Percentiles rank a stretch among this genome's conserved stretches.
Conservation (phyloP, 2,113 vertebrate species). For the Arenaria interpres region DNA sequence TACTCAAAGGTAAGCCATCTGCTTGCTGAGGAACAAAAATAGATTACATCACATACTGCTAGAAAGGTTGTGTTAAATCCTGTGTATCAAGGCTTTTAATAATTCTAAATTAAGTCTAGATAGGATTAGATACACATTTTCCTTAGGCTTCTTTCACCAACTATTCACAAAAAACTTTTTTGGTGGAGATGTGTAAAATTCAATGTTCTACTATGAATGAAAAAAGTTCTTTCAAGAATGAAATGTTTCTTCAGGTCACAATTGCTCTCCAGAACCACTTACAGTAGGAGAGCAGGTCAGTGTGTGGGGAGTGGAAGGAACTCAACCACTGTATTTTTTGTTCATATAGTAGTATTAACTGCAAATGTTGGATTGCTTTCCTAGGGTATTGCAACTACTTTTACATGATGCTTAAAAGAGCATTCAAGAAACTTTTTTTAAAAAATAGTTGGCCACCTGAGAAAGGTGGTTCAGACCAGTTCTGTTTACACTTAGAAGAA, state of each 20-base stretch:
- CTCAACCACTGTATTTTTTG: not conserved
- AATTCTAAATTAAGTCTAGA: conserved; percentile 85
- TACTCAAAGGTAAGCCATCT: conserved; percentile 91
- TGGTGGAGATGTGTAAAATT: conserved; percentile 69
- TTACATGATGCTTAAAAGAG: not conserved
- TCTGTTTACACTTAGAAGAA: not conserved
- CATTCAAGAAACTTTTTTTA: not conserved
- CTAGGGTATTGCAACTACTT: not conserved
- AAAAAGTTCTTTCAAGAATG: conserved; percentile 51
- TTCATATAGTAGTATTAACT: not conserved
- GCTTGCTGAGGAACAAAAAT: conserved; percentile 84
- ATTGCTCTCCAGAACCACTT: conserved; percentile 20
- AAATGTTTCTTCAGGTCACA: conserved; percentile 52
- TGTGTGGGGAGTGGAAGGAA: not conserved
- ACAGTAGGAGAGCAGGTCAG: not conserved
- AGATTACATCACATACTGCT: conserved; percentile 91
- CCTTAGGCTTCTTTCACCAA: conserved; percentile 75
- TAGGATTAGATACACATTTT: conserved; percentile 84
- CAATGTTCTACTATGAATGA: conserved; percentile 63
- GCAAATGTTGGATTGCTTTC: not conserved
- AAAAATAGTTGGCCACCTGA: not conserved
- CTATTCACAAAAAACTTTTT: conserved; percentile 63
- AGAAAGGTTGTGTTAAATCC: conserved; percentile 83
- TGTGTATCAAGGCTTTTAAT: conserved; percentile 82
- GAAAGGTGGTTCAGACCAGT: not conserved